These are phyloP conservation scores for Arctocebus calabarensis DNA, from an alignment of 2,797 vertebrate genomes.

Conservation along the genomic window DNA sequence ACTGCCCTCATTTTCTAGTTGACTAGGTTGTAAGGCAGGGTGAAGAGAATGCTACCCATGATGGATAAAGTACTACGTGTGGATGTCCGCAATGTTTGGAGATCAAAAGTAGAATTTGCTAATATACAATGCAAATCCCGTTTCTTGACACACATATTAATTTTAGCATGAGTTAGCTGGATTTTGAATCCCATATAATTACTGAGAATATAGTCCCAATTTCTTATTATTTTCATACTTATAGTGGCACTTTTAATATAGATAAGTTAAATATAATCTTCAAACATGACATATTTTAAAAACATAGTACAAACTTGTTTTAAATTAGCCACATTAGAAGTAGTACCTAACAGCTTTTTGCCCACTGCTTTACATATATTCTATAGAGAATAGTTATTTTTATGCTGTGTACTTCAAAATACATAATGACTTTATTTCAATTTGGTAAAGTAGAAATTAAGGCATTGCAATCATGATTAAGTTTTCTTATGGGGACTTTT, in stretches of 20 bases:
- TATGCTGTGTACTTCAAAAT: background rate
- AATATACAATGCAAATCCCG: background rate
- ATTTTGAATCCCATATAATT: slow-evolving; percentile 35
- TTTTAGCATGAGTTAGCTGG: background rate
- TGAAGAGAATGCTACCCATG: background rate
- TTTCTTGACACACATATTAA: slow-evolving; percentile 36
- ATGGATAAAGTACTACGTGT: background rate
- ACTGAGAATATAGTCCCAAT: slow-evolving; percentile 30
- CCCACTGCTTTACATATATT: background rate
- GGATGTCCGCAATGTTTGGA: background rate
- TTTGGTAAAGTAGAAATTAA: slow-evolving; percentile 49
- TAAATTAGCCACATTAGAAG: slow-evolving; percentile 26
- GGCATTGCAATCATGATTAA: background rate
- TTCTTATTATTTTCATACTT: slow-evolving; percentile 43
- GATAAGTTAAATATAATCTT: slow-evolving; percentile 49
- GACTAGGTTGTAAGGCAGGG: background rate
- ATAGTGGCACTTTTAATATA: slow-evolving; percentile 39
- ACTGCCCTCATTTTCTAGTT: background rate
- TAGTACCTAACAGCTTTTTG: background rate
- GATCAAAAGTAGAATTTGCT: slow-evolving; percentile 24
- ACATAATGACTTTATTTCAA: background rate
- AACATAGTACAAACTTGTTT: background rate
- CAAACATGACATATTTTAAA: slow-evolving; percentile 57
- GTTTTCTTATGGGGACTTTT: slow-evolving; percentile 8
- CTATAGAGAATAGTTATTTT: background rate